phyloP scores from a whole-genome alignment of 1,140 invertebrate species.

The Sinonovacula constricta region DNA sequence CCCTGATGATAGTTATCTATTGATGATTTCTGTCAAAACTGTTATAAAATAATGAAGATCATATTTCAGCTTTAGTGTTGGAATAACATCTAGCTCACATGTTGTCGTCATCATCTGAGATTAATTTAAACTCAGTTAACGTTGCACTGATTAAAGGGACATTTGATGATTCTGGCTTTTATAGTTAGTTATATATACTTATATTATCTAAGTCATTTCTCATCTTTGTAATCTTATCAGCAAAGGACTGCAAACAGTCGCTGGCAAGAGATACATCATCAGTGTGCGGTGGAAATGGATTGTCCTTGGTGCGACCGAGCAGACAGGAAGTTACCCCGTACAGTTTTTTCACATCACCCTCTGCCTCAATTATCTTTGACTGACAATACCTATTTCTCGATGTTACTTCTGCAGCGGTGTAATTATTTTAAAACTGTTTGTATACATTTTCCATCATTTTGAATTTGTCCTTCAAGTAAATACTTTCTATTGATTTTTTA shows the following conservation, averaged over 20 bases:
- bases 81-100: too few species aligned
- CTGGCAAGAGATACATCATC: background rate
- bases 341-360: background rate
- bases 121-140: background rate
- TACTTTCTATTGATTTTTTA: background rate
- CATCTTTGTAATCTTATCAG: background rate
- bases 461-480: background rate
- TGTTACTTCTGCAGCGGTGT: too few species aligned
- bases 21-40: too few species aligned
- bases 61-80: too few species aligned
- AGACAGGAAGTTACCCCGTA: constrained; percentile 1
- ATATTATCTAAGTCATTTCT: constrained; percentile 3
- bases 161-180: background rate
- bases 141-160: background rate
- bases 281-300: background rate
- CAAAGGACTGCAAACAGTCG: background rate
- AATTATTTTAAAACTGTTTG: background rate
- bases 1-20: too few species aligned
- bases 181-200: too few species aligned
- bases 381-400: constrained; percentile 4
- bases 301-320: background rate
- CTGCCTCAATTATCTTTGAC: background rate
- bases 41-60: too few species aligned
- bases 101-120: background rate
- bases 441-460: background rate